Conservation (phyloP, 2,888 invertebrate genomes). For the Therioaphis trifolii region DNA sequence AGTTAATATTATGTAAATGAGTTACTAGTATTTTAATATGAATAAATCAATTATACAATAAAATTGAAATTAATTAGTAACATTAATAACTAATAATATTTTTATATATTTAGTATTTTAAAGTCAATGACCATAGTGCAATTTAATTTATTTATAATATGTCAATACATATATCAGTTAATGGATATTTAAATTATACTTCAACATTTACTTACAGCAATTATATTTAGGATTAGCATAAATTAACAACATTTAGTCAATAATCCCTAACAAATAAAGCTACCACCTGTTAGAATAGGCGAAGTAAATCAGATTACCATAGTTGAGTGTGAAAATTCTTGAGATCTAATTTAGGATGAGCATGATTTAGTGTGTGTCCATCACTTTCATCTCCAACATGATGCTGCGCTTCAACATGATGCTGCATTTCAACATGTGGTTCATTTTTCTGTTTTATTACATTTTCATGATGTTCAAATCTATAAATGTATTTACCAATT, state of each 20-base stretch:
- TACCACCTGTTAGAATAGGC: slow-evolving; percentile 39
- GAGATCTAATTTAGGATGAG: slow-evolving; percentile 57
- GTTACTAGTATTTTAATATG: slow-evolving; percentile 4
- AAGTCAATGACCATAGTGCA: slow-evolving; percentile 11
- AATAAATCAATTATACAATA: slow-evolving; percentile 27
- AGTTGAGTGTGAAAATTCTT: slow-evolving; percentile 58
- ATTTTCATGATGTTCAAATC: slow-evolving; percentile 18
- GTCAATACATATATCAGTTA: no score
- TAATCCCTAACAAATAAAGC: slow-evolving; percentile 50
- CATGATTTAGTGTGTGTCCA: no score
- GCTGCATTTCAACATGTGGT: slow-evolving; percentile 31
- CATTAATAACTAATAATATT: background rate
- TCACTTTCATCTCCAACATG: slow-evolving; percentile 19
- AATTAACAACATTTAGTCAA: no score
- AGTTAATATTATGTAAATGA: slow-evolving; percentile 12
- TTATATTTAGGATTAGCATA: slow-evolving; percentile 40
- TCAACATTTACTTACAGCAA: no score
- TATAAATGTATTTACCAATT: background rate
- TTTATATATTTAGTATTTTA: slow-evolving; percentile 4
- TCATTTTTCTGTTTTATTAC: slow-evolving; percentile 21
- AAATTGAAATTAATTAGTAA: slow-evolving; percentile 9
- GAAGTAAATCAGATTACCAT: slow-evolving; percentile 38
- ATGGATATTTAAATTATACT: no score
- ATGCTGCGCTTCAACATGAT: no score
- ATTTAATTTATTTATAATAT: background rate